A percentile compares a stretch with the other conserved stretches of the same genome.
These are phyloP conservation scores for Porites rus DNA, from an alignment of 92 coral and sea anemone species.

Conservation along the genomic window DNA sequence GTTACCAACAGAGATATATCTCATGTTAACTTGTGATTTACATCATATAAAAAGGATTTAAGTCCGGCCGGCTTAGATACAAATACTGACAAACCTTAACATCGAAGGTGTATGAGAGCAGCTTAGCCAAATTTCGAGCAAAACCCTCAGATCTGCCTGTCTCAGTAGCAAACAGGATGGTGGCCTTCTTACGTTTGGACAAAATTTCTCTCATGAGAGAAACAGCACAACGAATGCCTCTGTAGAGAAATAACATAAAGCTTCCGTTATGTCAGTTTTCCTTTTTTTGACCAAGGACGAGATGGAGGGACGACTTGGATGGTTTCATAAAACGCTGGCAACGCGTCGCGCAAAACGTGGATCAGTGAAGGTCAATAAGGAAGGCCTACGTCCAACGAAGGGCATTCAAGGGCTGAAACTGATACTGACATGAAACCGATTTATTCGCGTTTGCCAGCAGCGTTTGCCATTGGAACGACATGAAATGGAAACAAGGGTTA, in stretches of 20 bases:
- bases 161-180: slow-evolving; percentile 70
- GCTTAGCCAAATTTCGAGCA: slow-evolving; percentile 58
- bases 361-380: too few relatives aligned
- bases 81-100: slow-evolving; percentile 49
- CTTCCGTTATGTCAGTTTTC: neutral
- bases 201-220: slow-evolving; percentile 57
- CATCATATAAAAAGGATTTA: neutral
- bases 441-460: too few relatives aligned
- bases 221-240: slow-evolving; percentile 64
- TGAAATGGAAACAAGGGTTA: too few relatives aligned
- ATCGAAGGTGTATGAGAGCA: slow-evolving; percentile 63
- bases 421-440: too few relatives aligned
- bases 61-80: too few relatives aligned
- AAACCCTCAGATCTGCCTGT: slow-evolving; percentile 73
- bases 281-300: neutral
- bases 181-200: slow-evolving; percentile 69
- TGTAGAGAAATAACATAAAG: neutral
- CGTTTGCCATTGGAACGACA: too few relatives aligned
- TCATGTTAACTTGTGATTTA: neutral
- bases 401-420: too few relatives aligned
- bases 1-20: too few relatives aligned
- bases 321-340: too few relatives aligned
- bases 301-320: neutral
- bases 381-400: too few relatives aligned
- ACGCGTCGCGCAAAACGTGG: too few relatives aligned